phyloP scores from a whole-genome alignment of 2,888 invertebrate species.

The Helicoverpa assulta region DNA sequence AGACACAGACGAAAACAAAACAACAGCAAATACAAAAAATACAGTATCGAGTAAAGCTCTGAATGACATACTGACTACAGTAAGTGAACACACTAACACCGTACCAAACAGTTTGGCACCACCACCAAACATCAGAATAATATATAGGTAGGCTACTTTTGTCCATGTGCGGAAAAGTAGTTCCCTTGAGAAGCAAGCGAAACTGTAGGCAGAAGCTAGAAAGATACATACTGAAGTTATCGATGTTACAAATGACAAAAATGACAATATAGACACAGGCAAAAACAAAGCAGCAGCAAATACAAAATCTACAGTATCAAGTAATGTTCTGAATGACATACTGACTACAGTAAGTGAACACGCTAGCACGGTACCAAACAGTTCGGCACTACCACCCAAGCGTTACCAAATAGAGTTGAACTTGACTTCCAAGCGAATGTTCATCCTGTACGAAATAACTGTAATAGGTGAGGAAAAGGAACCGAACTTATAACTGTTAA shows the following conservation, averaged over 20 bases:
- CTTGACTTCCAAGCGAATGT: slow-evolving; percentile 51
- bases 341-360: slow-evolving; percentile 29
- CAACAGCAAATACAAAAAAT: background rate
- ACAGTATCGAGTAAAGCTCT: slow-evolving; percentile 1
- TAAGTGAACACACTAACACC: slow-evolving; percentile 21
- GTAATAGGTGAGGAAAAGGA: slow-evolving; percentile 22
- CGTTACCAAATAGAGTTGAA: slow-evolving; percentile 45
- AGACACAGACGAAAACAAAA: background rate
- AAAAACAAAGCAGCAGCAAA: background rate
- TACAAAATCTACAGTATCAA: background rate
- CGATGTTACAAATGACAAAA: background rate
- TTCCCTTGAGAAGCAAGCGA: too few species aligned
- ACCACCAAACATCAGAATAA: slow-evolving; percentile 31
- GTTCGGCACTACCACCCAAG: slow-evolving; percentile 54
- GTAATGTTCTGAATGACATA: slow-evolving; percentile 27
- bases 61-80: slow-evolving; percentile 31
- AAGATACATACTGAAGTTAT: too few species aligned
- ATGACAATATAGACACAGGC: background rate
- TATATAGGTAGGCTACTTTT: too few species aligned
- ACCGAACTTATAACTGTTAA: background rate
- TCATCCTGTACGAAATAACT: slow-evolving; percentile 45
- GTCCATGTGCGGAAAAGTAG: too few species aligned
- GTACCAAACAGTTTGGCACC: slow-evolving; percentile 47
- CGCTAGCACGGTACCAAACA: slow-evolving; percentile 27
- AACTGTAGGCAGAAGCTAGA: too few species aligned